Percentiles rank a stretch among this genome's conserved stretches.
phyloP scores from a whole-genome alignment of 1,140 invertebrate species.

The Drusus annulatus region DNA sequence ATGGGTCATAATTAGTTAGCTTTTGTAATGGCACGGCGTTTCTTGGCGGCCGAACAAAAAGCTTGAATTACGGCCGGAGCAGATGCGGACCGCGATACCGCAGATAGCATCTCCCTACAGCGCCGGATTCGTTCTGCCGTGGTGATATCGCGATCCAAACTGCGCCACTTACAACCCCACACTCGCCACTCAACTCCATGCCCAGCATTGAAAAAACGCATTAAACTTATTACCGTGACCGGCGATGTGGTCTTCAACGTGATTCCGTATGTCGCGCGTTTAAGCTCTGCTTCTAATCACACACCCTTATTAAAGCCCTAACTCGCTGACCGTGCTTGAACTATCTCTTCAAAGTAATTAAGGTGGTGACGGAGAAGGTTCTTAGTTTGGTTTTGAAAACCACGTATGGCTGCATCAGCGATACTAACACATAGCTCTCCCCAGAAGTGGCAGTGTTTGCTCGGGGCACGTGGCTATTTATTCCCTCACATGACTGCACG shows the following conservation, averaged over 20 bases:
- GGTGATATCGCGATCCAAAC: conserved; percentile 27
- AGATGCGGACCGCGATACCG: conserved; percentile 41
- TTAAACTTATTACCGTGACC: neutral
- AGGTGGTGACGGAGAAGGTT: no score
- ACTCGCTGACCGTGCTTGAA: neutral
- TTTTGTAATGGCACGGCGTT: conserved; percentile 50
- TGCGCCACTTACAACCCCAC: neutral
- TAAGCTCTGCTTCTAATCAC: no score
- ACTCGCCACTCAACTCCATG: neutral
- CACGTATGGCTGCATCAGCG: neutral
- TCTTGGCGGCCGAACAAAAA: conserved; percentile 52
- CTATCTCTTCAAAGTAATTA: neutral
- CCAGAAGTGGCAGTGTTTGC: neutral
- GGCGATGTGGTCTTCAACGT: neutral
- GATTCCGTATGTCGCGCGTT: neutral
- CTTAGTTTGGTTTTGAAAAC: neutral
- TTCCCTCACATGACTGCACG: neutral
- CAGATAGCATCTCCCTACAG: neutral
- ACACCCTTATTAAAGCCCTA: neutral
- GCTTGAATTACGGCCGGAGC: conserved; percentile 47
- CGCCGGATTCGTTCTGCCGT: conserved; percentile 6
- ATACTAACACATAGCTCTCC: neutral
- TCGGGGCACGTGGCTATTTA: conserved; percentile 2
- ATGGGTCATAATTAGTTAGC: conserved; percentile 57
- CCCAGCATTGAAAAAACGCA: neutral